Base-by-base conservation (phyloP, 2,888 invertebrate species). In the Mythimna lalbum region DNA sequence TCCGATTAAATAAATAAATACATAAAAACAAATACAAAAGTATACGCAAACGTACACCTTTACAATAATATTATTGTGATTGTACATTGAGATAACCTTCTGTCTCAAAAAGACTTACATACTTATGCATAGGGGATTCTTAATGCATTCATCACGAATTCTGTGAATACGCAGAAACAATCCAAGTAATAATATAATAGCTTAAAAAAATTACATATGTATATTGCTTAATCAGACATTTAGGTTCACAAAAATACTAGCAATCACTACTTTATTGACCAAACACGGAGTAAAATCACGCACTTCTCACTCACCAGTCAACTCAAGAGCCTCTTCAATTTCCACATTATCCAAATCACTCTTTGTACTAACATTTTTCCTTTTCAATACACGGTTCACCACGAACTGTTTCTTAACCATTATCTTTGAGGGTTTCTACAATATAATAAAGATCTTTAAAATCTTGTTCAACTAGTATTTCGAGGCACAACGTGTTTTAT, bases 251-350 rank as follows among this genome's bases (percentile, higher is more conserved):
- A 33, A 4, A n/a, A 5, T 33, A 23, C 12, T 52, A 52, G 14
- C 12, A 50, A 14, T 43, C 6, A 43, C 43, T 43, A 17, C 4
- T 5, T 2, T 14, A 52, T 14, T 23, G 5, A 23, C 23, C 14
- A 23, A 12, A 23, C 2, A 5, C 12, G 23, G 5, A 21, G 14
- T 52, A 21, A 52, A 21, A 10, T 17, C 19, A n/a, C 50, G 19
- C n/a, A 63, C 10, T 33, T 23, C 2, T 14, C 10, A 68, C 74
- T 69, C 39, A 79, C 79, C 79, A 0, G 63, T 55, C 23, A 72
- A 56, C 39, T 79, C 62, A 1, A 79, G 55, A 33, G 76, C 80
- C 21, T 80, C 76, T 31, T 79, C 76, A n/a, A 79, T 80, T 47
- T 68, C 65, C n/a, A 72, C 72, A 80, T 80, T 50, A 5, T 68